A percentile compares a stretch with the other conserved stretches of the same genome.
These are phyloP conservation scores for Apocrypta bakeri DNA, from an alignment of 1,140 invertebrate species.

Conservation along the genomic window DNA sequence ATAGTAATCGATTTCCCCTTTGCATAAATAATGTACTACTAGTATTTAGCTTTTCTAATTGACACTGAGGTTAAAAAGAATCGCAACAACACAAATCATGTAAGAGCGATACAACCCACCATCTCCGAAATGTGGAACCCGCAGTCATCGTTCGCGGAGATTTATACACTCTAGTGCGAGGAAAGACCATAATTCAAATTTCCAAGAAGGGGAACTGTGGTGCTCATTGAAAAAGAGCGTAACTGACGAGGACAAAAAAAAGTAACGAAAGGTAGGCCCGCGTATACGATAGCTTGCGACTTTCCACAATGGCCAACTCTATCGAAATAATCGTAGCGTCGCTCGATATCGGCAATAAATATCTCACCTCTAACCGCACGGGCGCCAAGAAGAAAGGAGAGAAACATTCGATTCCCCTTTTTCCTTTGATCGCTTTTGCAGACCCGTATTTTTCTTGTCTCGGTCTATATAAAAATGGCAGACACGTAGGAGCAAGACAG, in stretches of 20 bases:
- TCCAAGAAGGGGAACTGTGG: not conserved
- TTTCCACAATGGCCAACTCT: slow-evolving; percentile 50
- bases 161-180: slow-evolving; percentile 45
- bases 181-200: slow-evolving; percentile 49
- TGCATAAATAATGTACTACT: slow-evolving; percentile 21
- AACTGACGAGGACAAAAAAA: slow-evolving; percentile 10
- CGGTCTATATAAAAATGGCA: not conserved
- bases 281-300: slow-evolving; percentile 40
- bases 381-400: not conserved
- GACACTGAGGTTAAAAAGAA: slow-evolving; percentile 19
- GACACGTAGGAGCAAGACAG: not conserved
- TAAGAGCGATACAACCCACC: not conserved
- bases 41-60: slow-evolving; percentile 11
- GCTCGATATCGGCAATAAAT: slow-evolving; percentile 50
- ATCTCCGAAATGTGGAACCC: not conserved
- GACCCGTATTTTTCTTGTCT: not conserved
- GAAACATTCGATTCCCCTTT: slow-evolving; percentile 43
- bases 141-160: slow-evolving; percentile 18
- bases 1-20: slow-evolving; percentile 23
- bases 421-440: not conserved
- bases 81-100: slow-evolving; percentile 32
- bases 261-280: slow-evolving; percentile 10
- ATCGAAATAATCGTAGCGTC: slow-evolving; percentile 37
- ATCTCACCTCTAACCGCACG: slow-evolving; percentile 45
- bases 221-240: slow-evolving; percentile 37